Base-by-base conservation (phyloP, 30 jellyfish, hydroid and myxozoan genomes). In the Rhopilema esculentum region DNA sequence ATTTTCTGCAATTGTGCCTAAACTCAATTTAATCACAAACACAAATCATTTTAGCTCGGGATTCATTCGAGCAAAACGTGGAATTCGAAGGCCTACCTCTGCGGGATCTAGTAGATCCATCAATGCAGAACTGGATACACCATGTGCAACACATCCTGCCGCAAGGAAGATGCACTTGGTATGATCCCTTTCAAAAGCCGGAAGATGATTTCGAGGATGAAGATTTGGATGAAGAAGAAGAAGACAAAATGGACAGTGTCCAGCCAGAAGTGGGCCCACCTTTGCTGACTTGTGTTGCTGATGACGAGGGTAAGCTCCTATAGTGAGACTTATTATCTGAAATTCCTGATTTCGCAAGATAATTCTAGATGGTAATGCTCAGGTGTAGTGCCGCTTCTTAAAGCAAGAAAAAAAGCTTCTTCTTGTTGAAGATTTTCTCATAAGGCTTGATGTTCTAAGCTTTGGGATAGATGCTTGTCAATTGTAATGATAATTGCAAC, bases 91-190 rank as follows among this genome's bases (percentile, higher is more conserved):
- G 99, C 29, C 61, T 95, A 67, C 57, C 99, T 26, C 24, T 95
- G 22, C 88, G 77, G n/a, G 99, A 95, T 18, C 69, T 95, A 75
- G 52, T 77, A 21, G 99, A 95, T 52, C 97, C 99, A 4, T 53
- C 93, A 16, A 95, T 95, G 99, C 77, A 23, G 2, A 75, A 66
- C 53, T 95, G 99, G 99, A 95, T 90, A 24, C 99, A 95, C 77
- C 99, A 95, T 71, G 94, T 92, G 77, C 99, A 95, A 80, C 86
- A 82, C 79, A 82, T 95, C 28, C 91, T 95, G 4, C 98, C 99
- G 25, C 99, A 95, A 76, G 99, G 99, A 68, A 72, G 99, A 49
- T 90, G 98, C 82, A n/a, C 95, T 31, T 95, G 99, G 99, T 95
- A 72, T 66, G 87, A 95, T 75, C 98, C 98, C 15, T 95, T 89